phyloP scores from a whole-genome alignment of 2,113 vertebrate genomes.

The Probosciger aterrimus region DNA sequence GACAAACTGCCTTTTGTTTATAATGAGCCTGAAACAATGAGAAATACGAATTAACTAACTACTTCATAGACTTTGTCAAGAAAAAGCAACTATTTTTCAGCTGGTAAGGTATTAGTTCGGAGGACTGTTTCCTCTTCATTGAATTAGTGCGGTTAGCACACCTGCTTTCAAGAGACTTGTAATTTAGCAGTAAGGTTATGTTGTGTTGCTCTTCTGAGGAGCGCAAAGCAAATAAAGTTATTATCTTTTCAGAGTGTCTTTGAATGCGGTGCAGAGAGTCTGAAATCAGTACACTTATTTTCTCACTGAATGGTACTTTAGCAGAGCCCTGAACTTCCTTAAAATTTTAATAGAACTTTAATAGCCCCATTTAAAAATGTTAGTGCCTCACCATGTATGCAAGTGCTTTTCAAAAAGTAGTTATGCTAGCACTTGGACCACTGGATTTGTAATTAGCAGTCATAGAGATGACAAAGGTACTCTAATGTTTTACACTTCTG shows the following conservation, averaged over 20 bases:
- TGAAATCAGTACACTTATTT: not conserved
- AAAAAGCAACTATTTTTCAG: not conserved
- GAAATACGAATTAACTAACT: not conserved
- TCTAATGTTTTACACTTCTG: not conserved
- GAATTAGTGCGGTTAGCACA: not conserved
- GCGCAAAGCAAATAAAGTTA: not conserved
- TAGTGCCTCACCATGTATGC: not conserved
- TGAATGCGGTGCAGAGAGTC: not conserved
- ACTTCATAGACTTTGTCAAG: not conserved
- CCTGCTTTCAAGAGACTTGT: not conserved
- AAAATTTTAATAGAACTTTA: not conserved
- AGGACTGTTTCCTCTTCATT: not conserved
- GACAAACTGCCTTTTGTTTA: not conserved
- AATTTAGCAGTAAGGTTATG: not conserved
- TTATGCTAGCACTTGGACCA: not conserved
- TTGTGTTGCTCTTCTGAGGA: not conserved
- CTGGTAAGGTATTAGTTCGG: not conserved
- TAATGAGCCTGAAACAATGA: not conserved
- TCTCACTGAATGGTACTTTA: not conserved
- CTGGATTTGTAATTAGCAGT: not conserved
- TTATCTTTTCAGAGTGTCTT: not conserved
- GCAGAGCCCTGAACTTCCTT: not conserved
- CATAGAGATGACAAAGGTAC: not conserved
- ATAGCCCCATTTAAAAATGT: not conserved
- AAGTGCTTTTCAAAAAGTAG: not conserved